Conservation (phyloP, 2,113 vertebrate species). For the Carassius carassius region DNA sequence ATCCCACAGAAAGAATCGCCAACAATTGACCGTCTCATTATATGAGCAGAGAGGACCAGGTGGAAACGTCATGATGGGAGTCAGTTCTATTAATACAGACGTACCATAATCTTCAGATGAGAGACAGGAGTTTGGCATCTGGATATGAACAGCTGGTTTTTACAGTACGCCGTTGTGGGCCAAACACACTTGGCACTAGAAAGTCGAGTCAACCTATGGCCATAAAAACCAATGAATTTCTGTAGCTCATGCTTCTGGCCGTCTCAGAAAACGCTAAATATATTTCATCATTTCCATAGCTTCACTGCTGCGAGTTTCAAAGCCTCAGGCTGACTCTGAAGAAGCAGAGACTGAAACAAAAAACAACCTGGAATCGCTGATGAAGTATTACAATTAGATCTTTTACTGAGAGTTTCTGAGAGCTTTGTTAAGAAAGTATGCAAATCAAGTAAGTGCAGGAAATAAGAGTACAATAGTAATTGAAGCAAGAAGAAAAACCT, state of each 20-base stretch:
- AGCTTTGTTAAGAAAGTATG: neutral
- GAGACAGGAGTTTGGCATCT: neutral
- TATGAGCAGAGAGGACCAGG: constrained; percentile 13
- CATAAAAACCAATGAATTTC: constrained; percentile 12
- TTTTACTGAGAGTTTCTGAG: neutral
- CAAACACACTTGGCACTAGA: constrained; percentile 8
- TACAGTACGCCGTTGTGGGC: neutral
- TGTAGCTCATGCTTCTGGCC: neutral
- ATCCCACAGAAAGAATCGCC: neutral
- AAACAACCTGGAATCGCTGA: neutral
- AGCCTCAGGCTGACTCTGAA: neutral
- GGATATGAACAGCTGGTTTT: constrained; percentile 5
- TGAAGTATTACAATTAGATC: neutral
- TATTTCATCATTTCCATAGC: neutral
- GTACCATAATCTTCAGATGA: neutral
- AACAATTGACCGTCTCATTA: neutral
- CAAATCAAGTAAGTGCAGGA: neutral
- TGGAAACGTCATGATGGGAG: constrained; percentile 46
- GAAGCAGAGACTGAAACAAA: neutral
- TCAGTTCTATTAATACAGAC: constrained; percentile 39
- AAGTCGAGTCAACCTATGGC: neutral
- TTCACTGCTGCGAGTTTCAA: neutral
- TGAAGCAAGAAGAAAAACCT: neutral
- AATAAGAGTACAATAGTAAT: neutral
- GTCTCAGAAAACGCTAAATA: neutral